Percentiles rank a stretch among this genome's conserved stretches.
Evolutionary conservation across 2,113 vertebrate genomes (phyloP).

Genomic region (Microcebus jonahi): DNA sequence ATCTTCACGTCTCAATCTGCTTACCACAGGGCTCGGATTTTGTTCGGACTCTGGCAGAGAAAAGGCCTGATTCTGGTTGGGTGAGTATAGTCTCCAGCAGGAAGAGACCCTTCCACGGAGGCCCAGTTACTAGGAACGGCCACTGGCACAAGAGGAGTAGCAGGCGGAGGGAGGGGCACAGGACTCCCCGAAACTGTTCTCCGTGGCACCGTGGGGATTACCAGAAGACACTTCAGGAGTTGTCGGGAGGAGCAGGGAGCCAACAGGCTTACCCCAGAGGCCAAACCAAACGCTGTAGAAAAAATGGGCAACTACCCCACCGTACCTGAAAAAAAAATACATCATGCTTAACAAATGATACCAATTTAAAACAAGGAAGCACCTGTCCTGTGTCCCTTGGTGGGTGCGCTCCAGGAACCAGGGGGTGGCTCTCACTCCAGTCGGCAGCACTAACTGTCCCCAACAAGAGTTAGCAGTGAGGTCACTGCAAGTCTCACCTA

Average conservation of each 20-base stretch:
- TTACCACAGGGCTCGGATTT: conserved; percentile 88
- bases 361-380: background rate
- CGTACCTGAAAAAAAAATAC: background rate
- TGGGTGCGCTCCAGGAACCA: conserved; percentile 58
- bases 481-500: conserved; percentile 25
- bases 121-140: fast-evolving
- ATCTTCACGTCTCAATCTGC: background rate
- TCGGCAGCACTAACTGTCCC: conserved; percentile 20
- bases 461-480: conserved; percentile 26
- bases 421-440: conserved; percentile 36
- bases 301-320: fast-evolving
- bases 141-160: background rate
- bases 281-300: fast-evolving
- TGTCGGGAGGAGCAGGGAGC: fast-evolving
- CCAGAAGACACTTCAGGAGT: fast-evolving
- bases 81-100: conserved; percentile 83
- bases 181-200: background rate
- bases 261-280: background rate
- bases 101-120: background rate
- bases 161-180: fast-evolving
- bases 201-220: fast-evolving
- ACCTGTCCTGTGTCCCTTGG: conserved; percentile 62
- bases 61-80: conserved; percentile 87
- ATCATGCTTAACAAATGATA: fast-evolving
- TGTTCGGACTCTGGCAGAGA: conserved; percentile 89